Conservation (phyloP, 2,888 invertebrate species). For the Esperia sulphurella region DNA sequence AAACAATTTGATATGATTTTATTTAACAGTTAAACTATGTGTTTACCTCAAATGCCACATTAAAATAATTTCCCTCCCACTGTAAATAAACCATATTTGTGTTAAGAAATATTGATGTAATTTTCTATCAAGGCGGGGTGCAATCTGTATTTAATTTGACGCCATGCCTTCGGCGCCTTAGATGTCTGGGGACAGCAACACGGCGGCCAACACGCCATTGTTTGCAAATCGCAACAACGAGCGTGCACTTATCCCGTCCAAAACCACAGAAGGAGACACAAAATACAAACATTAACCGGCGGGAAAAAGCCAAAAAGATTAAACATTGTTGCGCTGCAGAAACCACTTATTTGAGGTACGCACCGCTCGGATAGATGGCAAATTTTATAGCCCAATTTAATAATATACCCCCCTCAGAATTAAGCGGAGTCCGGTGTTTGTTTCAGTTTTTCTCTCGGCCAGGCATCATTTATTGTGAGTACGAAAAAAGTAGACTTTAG, state of each 20-base stretch:
- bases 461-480: conserved; percentile 39
- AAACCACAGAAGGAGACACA: conserved; percentile 35
- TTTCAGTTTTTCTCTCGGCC: conserved; percentile 35
- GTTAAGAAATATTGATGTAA: neutral
- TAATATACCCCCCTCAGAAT: conserved; percentile 32
- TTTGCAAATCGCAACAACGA: conserved; percentile 71
- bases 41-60: neutral
- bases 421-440: conserved; percentile 30
- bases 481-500: conserved; percentile 46
- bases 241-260: conserved; percentile 43
- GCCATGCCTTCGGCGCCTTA: conserved; percentile 55
- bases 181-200: conserved; percentile 58
- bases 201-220: conserved; percentile 71
- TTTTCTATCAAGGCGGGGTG: conserved; percentile 19
- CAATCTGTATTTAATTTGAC: conserved; percentile 56
- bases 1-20: conserved; percentile 6
- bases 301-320: conserved; percentile 23
- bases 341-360: conserved; percentile 29
- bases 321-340: conserved; percentile 17
- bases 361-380: conserved; percentile 33
- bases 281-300: conserved; percentile 18
- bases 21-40: conserved; percentile 1
- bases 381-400: conserved; percentile 48
- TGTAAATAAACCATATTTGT: neutral
- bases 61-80: neutral